These are phyloP conservation scores for Menidia menidia DNA, from an alignment of 2,797 vertebrate species.

Conservation along the genomic window DNA sequence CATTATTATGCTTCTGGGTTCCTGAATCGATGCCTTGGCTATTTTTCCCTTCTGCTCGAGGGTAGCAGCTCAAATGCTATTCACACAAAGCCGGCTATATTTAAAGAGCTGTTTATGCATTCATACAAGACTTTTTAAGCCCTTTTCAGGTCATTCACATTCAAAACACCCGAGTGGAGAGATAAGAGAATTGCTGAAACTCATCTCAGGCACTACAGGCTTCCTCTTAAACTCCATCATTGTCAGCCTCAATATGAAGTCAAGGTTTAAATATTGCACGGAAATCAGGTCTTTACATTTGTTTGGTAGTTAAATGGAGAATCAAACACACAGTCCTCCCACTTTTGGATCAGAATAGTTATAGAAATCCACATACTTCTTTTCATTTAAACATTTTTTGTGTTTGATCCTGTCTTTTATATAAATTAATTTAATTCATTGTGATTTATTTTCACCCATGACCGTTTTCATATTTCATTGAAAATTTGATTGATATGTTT, in stretches of 20 bases:
- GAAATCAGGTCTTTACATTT: neutral
- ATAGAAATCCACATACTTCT: neutral
- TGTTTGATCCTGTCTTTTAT: too few species aligned
- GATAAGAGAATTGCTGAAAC: neutral
- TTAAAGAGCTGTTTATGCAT: constrained; percentile 11
- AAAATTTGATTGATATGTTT: neutral
- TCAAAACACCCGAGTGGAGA: neutral
- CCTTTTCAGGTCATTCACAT: constrained; percentile 3
- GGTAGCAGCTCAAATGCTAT: constrained; percentile 32
- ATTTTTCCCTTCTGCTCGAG: constrained; percentile 50
- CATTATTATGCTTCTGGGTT: constrained; percentile 42
- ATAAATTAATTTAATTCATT: neutral
- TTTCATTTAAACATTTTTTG: neutral
- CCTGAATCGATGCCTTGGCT: constrained; percentile 58
- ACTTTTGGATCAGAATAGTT: neutral
- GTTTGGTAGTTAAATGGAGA: neutral
- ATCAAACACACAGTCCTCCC: neutral
- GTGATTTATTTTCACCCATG: neutral
- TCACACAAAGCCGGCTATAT: constrained; percentile 9
- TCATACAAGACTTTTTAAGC: neutral
- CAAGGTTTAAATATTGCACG: neutral
- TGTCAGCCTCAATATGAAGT: neutral
- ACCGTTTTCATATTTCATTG: neutral
- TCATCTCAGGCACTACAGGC: neutral
- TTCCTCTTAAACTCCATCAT: neutral